Base-by-base conservation (phyloP, 2,888 invertebrate species). In the Ferdinandea cuprea region DNA sequence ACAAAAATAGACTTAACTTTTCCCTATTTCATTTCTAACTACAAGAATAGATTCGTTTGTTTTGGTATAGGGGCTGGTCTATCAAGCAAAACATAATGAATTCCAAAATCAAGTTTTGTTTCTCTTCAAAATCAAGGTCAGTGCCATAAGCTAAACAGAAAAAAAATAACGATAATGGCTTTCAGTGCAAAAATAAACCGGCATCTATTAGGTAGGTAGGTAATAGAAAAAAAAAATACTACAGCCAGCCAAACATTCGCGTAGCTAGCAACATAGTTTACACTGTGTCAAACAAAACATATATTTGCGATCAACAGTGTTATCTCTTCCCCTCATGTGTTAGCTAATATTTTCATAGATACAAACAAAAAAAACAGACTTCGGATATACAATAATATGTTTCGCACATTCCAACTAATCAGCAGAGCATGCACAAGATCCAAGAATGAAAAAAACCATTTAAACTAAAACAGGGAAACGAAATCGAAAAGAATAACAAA, bases 371-470 rank as follows among this genome's bases (percentile, higher is more conserved):
- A 17, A 58, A 17, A 6, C 21, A 50, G 19, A 42, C 37, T 19
- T 44, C 3, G 19, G 9, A 44, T n/a, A 48, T 7, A 28, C 17
- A 63, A 37, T 54, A 61, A 25, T 32, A 59, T 58, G 63, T 72
- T 78, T 71, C 78, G 44, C 72, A 44, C 30, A 66, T 72, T 66
- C 65, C 52, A 37, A 72, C 78, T 78, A 72, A 78, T 78, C 78
- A 78, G 50, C 42, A 66, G 72, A 30, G 37, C 65, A 78, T 35
- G 72, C 59, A 63, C 56, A 28, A 59, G 63, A 63, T 68, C 46
- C 35, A 59, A 44, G 19, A n/a, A n/a, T n/a, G n/a, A n/a, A n/a
- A n/a, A n/a, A n/a, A n/a, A n/a, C n/a, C 11, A 37, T 17, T 30
- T 8, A 17, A 32, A 17, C 15, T 15, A 40, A 46, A 13, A 30